Conservation (phyloP, 2,888 invertebrate genomes). For the Cloeon dipterum region DNA sequence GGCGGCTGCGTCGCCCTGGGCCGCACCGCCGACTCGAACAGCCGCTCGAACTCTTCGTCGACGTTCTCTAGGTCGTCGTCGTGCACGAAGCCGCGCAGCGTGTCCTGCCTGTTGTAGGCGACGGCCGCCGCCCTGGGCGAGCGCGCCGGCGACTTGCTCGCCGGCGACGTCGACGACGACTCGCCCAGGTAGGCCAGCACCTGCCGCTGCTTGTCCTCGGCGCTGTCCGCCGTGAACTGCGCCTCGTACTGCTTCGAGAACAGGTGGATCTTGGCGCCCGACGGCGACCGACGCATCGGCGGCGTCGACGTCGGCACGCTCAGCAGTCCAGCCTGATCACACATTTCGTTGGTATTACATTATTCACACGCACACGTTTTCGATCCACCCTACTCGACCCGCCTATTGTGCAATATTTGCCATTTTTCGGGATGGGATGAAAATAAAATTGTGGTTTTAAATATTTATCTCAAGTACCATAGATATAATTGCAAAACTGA, state of each 20-base stretch:
- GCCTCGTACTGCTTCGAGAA: slow-evolving; percentile 65
- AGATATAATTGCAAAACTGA: too few species aligned
- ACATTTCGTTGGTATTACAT: too few species aligned
- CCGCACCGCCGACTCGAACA: slow-evolving; percentile 37
- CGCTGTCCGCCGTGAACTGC: slow-evolving; percentile 39
- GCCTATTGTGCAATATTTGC: too few species aligned
- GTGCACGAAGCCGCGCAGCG: slow-evolving; percentile 18
- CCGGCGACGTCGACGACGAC: slow-evolving; percentile 1
- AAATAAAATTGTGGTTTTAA: too few species aligned
- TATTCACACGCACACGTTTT: too few species aligned
- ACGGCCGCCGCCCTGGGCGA: slow-evolving; percentile 11
- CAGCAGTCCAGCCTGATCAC: too few species aligned
- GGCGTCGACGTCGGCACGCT: too few species aligned
- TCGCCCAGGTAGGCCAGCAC: slow-evolving; percentile 56
- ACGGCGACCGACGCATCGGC: too few species aligned
- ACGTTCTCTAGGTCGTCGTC: slow-evolving; percentile 34
- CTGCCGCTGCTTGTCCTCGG: slow-evolving; percentile 42
- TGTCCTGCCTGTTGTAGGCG: slow-evolving; percentile 1
- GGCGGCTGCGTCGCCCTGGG: too few species aligned
- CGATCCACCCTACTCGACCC: too few species aligned
- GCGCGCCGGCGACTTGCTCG: background rate
- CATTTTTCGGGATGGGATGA: too few species aligned
- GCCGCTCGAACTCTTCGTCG: slow-evolving; percentile 69
- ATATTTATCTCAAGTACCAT: too few species aligned
- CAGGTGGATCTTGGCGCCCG: background rate